Evolutionary conservation across 2,888 invertebrate species (phyloP).

Genomic region (Choristoneura rosaceana): DNA sequence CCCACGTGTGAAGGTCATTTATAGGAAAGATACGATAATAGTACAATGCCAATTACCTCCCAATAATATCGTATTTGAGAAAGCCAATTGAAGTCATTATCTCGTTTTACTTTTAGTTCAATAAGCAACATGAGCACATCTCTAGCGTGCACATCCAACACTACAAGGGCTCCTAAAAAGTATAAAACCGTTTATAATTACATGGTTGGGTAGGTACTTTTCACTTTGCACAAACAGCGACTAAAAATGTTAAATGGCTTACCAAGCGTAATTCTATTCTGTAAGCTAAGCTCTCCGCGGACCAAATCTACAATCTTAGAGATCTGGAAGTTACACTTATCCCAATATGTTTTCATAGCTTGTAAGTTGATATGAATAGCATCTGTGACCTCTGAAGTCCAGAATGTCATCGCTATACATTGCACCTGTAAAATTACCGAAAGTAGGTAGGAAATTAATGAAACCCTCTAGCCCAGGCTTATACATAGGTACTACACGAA

Average conservation of each 20-base stretch:
- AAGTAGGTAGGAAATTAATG: background rate
- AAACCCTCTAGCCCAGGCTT: too few species aligned
- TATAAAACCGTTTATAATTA: background rate
- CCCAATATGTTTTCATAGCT: conserved; percentile 87
- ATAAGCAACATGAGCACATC: conserved; percentile 92
- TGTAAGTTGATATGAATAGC: conserved; percentile 87
- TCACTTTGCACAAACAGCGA: background rate
- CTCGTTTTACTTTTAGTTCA: conserved; percentile 86
- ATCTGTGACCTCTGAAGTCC: conserved; percentile 95
- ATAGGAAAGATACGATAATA: too few species aligned
- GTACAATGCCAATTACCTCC: conserved; percentile 82
- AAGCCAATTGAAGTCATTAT: conserved; percentile 96
- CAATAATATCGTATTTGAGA: conserved; percentile 92
- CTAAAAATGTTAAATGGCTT: background rate
- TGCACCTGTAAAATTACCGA: conserved; percentile 83
- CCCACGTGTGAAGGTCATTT: too few species aligned
- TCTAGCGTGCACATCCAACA: conserved; percentile 96
- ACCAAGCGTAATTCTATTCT: conserved; percentile 95
- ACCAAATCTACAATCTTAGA: conserved; percentile 93
- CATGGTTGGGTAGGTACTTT: background rate
- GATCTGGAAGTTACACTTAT: conserved; percentile 91
- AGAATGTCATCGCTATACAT: conserved; percentile 93
- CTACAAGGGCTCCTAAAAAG: conserved; percentile 92
- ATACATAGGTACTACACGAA: too few species aligned
- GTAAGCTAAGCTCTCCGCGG: conserved; percentile 93